A percentile compares a stretch with the other conserved stretches of the same genome.
These are phyloP conservation scores for Monoplex corrugatus DNA, from an alignment of 2,888 invertebrate species.

Conservation along the genomic window DNA sequence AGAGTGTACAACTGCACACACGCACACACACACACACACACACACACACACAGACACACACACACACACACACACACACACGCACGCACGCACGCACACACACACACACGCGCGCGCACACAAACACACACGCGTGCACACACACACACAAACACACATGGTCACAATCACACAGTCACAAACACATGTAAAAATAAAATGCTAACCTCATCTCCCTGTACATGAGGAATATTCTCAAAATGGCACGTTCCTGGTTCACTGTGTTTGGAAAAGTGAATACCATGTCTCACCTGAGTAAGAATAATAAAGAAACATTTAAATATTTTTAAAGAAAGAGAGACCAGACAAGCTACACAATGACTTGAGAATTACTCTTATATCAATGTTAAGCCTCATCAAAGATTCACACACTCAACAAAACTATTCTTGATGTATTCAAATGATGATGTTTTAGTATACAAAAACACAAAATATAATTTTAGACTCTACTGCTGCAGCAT, in stretches of 20 bases:
- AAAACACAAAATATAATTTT: too few relatives aligned
- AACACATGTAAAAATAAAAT: neutral
- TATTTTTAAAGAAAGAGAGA: neutral
- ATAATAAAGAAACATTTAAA: neutral
- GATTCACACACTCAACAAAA: neutral
- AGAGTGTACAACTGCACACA: too few relatives aligned
- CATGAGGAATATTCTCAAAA: slow-evolving; percentile 74
- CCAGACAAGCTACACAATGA: neutral
- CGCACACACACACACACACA: too few relatives aligned
- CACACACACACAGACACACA: too few relatives aligned
- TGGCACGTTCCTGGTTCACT: slow-evolving; percentile 69
- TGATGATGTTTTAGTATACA: too few relatives aligned
- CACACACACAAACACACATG: neutral
- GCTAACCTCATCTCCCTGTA: slow-evolving; percentile 64
- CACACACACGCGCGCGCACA: too few relatives aligned
- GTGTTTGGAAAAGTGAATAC: slow-evolving; percentile 76
- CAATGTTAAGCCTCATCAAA: neutral
- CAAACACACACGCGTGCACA: neutral
- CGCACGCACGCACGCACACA: too few relatives aligned
- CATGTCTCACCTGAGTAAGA: slow-evolving; percentile 69
- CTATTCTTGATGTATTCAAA: neutral
- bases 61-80: too few relatives aligned
- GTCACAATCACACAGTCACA: neutral
- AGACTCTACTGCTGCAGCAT: too few relatives aligned
- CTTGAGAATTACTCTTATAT: neutral